phyloP scores from a whole-genome alignment of 2,113 vertebrate genomes.

The Notarius quadriscutis region DNA sequence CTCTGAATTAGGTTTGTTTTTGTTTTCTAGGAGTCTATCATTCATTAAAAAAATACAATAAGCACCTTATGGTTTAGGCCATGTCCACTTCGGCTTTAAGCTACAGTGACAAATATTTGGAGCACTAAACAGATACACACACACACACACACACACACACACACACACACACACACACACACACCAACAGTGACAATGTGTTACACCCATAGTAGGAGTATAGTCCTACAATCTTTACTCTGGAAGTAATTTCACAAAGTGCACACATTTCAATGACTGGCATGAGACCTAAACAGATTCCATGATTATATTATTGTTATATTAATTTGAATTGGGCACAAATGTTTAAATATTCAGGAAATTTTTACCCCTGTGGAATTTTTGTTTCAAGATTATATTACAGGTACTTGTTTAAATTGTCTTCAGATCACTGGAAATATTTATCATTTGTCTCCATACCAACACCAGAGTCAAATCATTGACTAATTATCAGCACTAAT shows the following conservation, averaged over 20 bases:
- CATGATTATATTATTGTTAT: too few species aligned
- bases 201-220: background rate
- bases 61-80: background rate
- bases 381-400: background rate
- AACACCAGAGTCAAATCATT: background rate
- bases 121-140: too few species aligned
- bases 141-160: too few species aligned
- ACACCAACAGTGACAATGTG: background rate
- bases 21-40: background rate
- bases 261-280: background rate
- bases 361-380: background rate
- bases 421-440: background rate
- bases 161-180: too few species aligned
- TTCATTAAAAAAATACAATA: background rate
- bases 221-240: background rate
- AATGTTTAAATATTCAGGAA: background rate
- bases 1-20: background rate
- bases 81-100: background rate
- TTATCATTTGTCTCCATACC: background rate
- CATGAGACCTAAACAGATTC: background rate
- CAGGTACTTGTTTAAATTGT: background rate
- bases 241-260: background rate
- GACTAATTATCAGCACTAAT: background rate
- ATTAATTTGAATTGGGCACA: background rate
- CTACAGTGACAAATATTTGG: background rate